Conservation (phyloP, 1,140 invertebrate species). For the Lordiphosa mommai region DNA sequence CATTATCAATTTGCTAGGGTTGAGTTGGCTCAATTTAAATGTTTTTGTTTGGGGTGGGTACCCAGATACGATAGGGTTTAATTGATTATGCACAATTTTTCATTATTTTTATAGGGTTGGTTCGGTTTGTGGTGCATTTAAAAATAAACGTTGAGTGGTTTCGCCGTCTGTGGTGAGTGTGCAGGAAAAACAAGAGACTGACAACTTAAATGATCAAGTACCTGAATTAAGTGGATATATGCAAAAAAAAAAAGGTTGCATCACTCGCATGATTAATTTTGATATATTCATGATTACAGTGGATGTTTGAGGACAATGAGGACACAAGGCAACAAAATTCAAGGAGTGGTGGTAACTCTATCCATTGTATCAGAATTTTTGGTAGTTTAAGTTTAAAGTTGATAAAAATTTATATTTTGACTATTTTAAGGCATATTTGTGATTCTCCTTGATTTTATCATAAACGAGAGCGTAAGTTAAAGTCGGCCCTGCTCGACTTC, state of each 20-base stretch:
- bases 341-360: no score
- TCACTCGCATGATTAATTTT: neutral
- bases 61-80: conserved; percentile 35
- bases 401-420: no score
- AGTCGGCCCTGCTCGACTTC: no score
- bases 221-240: neutral
- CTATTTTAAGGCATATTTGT: no score
- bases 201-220: conserved; percentile 4
- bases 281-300: neutral
- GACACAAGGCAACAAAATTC: no score
- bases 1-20: conserved; percentile 68
- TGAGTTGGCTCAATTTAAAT: conserved; percentile 63
- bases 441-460: no score
- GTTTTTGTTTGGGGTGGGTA: conserved; percentile 4
- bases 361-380: no score
- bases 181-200: neutral
- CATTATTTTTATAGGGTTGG: conserved; percentile 48
- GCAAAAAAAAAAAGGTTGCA: neutral
- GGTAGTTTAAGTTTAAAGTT: no score
- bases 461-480: no score
- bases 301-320: no score
- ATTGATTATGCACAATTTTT: conserved; percentile 69
- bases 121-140: conserved; percentile 20
- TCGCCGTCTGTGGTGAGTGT: conserved; percentile 1
- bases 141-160: neutral